Percentiles rank a stretch among this genome's conserved stretches.
Evolutionary conservation across 2,888 invertebrate genomes (phyloP).

Genomic region (Salticus scenicus): DNA sequence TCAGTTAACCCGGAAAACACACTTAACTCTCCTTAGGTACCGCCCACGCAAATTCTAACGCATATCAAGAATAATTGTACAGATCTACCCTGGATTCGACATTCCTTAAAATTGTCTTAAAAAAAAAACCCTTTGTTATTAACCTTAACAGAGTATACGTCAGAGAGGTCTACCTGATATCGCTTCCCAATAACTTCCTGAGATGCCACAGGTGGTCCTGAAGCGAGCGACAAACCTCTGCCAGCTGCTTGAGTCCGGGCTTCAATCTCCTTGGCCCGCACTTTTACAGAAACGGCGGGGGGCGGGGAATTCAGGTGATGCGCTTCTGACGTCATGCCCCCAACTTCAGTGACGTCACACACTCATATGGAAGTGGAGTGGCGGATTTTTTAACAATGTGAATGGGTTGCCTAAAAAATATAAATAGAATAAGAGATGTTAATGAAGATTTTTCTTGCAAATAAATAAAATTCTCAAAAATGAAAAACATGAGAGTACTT

Average conservation of each 20-base stretch:
- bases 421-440: too few species aligned
- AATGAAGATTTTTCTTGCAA: too few species aligned
- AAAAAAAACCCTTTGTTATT: conserved; percentile 6
- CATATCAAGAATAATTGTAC: background rate
- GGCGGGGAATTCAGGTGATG: conserved; percentile 28
- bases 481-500: too few species aligned
- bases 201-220: conserved; percentile 51
- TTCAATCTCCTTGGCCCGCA: conserved; percentile 52
- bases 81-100: background rate
- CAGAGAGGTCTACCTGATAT: conserved; percentile 31
- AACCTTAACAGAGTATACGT: background rate
- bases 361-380: background rate
- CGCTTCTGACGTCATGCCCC: conserved; percentile 54
- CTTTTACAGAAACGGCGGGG: conserved; percentile 43
- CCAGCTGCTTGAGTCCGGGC: conserved; percentile 43
- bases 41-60: background rate
- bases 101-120: background rate
- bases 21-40: background rate
- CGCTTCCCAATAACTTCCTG: conserved; percentile 3
- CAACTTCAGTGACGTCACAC: conserved; percentile 1
- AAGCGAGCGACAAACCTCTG: conserved; percentile 9
- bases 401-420: too few species aligned
- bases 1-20: background rate
- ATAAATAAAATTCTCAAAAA: too few species aligned
- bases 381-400: background rate